Base-by-base conservation (phyloP, 2,888 invertebrate species). In the Amphipoea lucens region DNA sequence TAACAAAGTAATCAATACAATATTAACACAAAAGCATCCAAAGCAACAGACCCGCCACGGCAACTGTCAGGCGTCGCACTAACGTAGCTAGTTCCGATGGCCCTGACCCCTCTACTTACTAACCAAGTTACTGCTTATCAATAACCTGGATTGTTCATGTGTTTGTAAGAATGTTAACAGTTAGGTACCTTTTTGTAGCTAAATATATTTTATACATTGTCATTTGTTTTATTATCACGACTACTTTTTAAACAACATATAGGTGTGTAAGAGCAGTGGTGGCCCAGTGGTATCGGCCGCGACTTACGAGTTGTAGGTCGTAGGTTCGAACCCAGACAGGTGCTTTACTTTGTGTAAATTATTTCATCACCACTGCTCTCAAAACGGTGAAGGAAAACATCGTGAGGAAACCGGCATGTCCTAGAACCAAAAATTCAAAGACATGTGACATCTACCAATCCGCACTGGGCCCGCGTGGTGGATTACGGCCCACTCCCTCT, bases 91-190 rank as follows among this genome's bases (percentile, higher is more conserved):
- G 74, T 85, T 88, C 85, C 88, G 82, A 76, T 72, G 74, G 81
- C 87, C 88, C 78, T 88, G 88, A 88, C 84, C 83, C 40, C 65
- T 36, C 79, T 42, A 45, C 71, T 75, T 60, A 74, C 82, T 76
- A 1, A 54, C 77, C 11, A 23, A 57, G n/a, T 65, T 69, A 36
- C 68, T 60, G 76, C 42, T 73, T 85, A 82, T 79, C 82, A 74
- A 85, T 82, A 84, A 65, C 78, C 66, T 74, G 67, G 40, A 74
- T 72, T 69, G 12, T 71, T 29, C 12, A 29, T 14, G 14, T 29
- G 29, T 65, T 54, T 73, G 70, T 70, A 45, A 63, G 48, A 72
- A 36, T 71, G 48, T 69, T 40, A 14, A 54, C 51, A 54, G 2
- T n/a, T 63, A 17, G 17, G 23, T 67, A 63, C 76, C n/a, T 42